Percentiles rank a stretch among this genome's conserved stretches.
phyloP scores from a whole-genome alignment of 2,888 invertebrate species.

The Lapara coniferarum region DNA sequence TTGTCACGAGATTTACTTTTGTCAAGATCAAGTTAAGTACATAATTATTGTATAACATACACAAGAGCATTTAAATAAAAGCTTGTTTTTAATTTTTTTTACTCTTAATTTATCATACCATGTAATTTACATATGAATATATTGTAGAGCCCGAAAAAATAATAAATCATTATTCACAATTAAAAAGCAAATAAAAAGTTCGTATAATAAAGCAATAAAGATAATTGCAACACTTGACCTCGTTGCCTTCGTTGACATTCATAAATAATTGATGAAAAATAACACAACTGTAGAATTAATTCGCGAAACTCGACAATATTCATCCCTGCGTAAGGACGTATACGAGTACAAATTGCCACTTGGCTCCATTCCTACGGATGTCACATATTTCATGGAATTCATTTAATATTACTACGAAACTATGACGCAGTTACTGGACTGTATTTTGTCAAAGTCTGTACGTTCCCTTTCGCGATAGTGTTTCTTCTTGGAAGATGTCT shows the following conservation, averaged over 20 bases:
- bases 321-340: slow-evolving; percentile 9
- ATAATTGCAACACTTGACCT: slow-evolving; percentile 1
- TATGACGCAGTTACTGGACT: neutral
- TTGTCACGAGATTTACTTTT: no score
- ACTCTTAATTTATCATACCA: no score
- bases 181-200: neutral
- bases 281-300: slow-evolving; percentile 17
- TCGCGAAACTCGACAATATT: slow-evolving; percentile 19
- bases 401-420: neutral
- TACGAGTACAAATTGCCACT: slow-evolving; percentile 27
- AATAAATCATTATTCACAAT: neutral
- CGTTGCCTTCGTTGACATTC: neutral
- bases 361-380: slow-evolving; percentile 12
- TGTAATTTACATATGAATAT: no score
- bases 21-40: no score
- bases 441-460: neutral
- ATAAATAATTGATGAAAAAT: slow-evolving; percentile 11
- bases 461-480: neutral
- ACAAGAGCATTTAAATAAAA: no score
- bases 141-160: neutral
- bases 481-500: no score
- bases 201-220: neutral
- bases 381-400: slow-evolving; percentile 21
- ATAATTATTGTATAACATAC: no score
- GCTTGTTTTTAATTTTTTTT: no score